Conservation (phyloP, 2,888 invertebrate genomes). For the Pediacus dermestoides region DNA sequence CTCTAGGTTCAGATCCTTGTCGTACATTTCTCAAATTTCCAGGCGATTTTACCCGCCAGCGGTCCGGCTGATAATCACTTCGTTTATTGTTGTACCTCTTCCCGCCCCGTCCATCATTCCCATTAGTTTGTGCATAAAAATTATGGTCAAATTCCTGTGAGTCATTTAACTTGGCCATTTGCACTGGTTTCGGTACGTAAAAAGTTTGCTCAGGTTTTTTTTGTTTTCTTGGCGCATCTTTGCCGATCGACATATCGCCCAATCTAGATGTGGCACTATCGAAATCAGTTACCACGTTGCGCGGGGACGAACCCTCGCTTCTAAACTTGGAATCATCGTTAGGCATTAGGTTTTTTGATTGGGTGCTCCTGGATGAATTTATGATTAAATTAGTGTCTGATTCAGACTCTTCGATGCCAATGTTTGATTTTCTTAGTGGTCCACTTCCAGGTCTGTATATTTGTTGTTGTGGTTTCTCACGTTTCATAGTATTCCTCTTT, state of each 20-base stretch:
- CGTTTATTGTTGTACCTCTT: constrained; percentile 23
- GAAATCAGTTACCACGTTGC: constrained; percentile 35
- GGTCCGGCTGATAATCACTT: constrained; percentile 29
- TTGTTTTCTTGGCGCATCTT: constrained; percentile 21
- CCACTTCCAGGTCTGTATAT: constrained; percentile 76
- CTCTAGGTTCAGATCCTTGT: constrained; percentile 65
- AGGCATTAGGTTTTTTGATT: constrained; percentile 23
- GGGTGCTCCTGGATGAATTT: constrained; percentile 32
- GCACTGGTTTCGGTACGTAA: constrained; percentile 49
- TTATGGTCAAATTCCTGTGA: constrained; percentile 20
- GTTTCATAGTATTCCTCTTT: constrained; percentile 48
- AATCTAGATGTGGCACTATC: constrained; percentile 31
- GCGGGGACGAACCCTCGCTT: constrained; percentile 36
- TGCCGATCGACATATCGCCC: constrained; percentile 26
- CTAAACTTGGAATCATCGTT: constrained; percentile 29
- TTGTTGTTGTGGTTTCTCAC: constrained; percentile 65
- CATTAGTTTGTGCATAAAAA: constrained; percentile 25
- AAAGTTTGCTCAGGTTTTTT: constrained; percentile 56
- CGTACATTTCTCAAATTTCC: constrained; percentile 46
- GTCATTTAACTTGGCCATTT: constrained; percentile 31
- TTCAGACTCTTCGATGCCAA: constrained; percentile 55
- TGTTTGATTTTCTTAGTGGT: constrained; percentile 65
- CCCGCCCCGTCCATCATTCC: constrained; percentile 28
- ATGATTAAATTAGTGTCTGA: constrained; percentile 38
- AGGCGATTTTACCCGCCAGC: constrained; percentile 38